Percentiles rank a stretch among this genome's conserved stretches.
Conservation (phyloP, 2,113 vertebrate species). For the Bufo bufo region DNA sequence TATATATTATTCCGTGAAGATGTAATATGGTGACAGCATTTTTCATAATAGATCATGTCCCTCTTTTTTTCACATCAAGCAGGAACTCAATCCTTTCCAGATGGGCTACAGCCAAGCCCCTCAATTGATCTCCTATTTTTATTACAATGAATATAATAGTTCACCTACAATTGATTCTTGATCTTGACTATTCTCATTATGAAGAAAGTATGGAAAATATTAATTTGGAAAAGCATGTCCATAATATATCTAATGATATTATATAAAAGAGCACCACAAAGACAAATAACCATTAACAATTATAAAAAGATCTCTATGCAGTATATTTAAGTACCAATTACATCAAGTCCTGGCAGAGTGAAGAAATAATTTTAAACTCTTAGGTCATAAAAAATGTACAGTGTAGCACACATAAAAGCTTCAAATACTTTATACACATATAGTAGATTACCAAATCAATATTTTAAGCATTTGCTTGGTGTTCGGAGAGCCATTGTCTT, state of each 20-base stretch:
- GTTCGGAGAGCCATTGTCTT: constrained; percentile 5
- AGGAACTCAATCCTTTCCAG: no score
- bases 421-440: background rate
- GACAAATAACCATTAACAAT: background rate
- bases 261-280: background rate
- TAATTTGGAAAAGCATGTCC: background rate
- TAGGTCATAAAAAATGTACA: background rate
- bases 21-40: no score
- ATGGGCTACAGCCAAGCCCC: background rate
- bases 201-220: background rate
- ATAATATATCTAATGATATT: background rate
- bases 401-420: background rate
- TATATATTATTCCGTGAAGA: no score
- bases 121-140: background rate
- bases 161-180: background rate
- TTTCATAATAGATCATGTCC: no score
- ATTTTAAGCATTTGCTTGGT: background rate
- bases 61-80: no score
- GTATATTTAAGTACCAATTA: background rate
- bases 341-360: background rate
- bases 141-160: background rate
- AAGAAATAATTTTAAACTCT: background rate
- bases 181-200: background rate
- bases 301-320: background rate
- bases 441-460: background rate